A percentile compares a stretch with the other conserved stretches of the same genome.
phyloP scores from a whole-genome alignment of 1,140 invertebrate species.

The Gryon sp. region DNA sequence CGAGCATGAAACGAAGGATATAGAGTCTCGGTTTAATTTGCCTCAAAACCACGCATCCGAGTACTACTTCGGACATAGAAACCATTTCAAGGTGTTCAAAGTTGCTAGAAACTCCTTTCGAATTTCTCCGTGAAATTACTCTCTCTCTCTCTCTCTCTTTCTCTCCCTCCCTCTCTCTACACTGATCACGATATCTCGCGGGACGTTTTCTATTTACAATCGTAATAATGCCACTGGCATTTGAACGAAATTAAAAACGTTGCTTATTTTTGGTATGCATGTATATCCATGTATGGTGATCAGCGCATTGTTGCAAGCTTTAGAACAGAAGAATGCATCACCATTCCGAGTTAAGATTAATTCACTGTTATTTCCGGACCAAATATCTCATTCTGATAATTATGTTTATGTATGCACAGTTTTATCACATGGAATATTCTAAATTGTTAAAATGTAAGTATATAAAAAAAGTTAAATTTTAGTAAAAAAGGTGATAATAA shows the following conservation, averaged over 20 bases:
- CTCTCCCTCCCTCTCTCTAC: no score
- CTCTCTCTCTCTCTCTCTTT: no score
- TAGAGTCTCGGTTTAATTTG: constrained; percentile 65
- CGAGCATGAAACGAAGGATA: constrained; percentile 43
- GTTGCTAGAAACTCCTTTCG: constrained; percentile 50
- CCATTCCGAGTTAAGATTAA: neutral
- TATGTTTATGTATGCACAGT: constrained; percentile 1
- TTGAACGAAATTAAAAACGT: constrained; percentile 29
- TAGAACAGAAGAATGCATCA: no score
- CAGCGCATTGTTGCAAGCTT: no score
- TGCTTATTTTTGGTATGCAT: neutral
- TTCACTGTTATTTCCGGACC: neutral
- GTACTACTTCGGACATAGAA: constrained; percentile 41
- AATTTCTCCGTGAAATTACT: constrained; percentile 48
- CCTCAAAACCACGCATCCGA: constrained; percentile 57
- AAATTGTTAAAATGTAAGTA: no score
- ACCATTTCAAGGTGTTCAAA: constrained; percentile 41
- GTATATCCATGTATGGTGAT: no score
- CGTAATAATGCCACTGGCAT: constrained; percentile 26
- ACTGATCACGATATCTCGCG: constrained; percentile 23
- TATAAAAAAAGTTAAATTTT: no score
- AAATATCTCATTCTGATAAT: neutral
- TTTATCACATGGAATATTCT: no score
- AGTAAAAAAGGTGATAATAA: no score
- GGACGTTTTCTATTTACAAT: constrained; percentile 27